Conservation (phyloP, 2,113 vertebrate species). For the Seriola dumerili region DNA sequence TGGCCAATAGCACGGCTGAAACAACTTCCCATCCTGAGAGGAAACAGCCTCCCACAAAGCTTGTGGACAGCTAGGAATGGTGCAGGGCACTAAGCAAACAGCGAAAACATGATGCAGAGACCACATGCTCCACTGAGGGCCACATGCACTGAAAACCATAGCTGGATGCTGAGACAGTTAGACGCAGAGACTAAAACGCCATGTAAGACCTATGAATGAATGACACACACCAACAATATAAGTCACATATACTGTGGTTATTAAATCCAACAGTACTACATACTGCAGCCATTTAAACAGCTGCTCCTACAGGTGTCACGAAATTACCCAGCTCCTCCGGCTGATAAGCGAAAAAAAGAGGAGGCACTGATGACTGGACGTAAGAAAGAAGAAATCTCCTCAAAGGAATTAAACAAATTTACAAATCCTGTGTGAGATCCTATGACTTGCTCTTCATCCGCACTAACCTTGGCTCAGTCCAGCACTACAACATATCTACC, state of each 20-base stretch:
- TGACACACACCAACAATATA: constrained; percentile 2
- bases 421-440: constrained; percentile 54
- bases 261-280: constrained; percentile 13
- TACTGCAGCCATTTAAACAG: constrained; percentile 48
- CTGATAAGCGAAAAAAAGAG: constrained; percentile 54
- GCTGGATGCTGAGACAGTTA: constrained; percentile 26
- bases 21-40: constrained; percentile 69
- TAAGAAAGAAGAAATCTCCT: constrained; percentile 43
- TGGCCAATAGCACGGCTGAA: constrained; percentile 65
- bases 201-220: constrained; percentile 29
- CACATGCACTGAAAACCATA: constrained; percentile 11
- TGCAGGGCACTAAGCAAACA: constrained; percentile 44
- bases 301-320: constrained; percentile 65
- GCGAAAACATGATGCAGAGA: constrained; percentile 45
- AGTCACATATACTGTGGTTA: constrained; percentile 10
- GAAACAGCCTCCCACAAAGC: constrained; percentile 55
- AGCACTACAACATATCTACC: constrained; percentile 19
- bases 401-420: constrained; percentile 56
- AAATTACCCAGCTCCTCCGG: constrained; percentile 51
- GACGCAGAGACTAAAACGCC: constrained; percentile 31
- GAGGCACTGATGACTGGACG: constrained; percentile 46
- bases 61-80: constrained; percentile 46
- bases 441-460: constrained; percentile 40
- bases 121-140: constrained; percentile 30
- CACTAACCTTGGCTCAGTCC: constrained; percentile 20